Evolutionary conservation across 2,797 vertebrate genomes (phyloP), one percentile per base, ranked within the genome.

Genomic region (Siniperca scherzeri): DNA sequence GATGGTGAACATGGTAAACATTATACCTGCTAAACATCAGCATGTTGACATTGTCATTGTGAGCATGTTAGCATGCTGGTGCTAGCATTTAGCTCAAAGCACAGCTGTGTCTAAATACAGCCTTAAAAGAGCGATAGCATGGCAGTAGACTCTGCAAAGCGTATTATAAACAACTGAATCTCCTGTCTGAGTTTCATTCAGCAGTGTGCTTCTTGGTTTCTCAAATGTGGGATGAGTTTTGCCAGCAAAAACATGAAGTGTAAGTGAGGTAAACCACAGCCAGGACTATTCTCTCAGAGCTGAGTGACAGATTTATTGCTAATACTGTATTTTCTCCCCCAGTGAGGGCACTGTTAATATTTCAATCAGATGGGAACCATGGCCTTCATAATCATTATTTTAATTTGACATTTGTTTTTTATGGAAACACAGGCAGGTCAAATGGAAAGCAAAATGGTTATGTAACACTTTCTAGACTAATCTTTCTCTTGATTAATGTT

Each of bases 371-470:
- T 42, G 38, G 21, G 13, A 57, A 27, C 30, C 11, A 16, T 14
- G 13, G 22, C 38, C 38, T 57, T 50, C 4, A 59, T 61, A 14
- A 50, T 52, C 19, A 16, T 61, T 55, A 36, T 80, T 73, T 75
- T 21, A 77, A 67, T 73, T 76, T 70, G 17, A 53, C 52, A 56
- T 89, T 71, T 55, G 7, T 69, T 52, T 69, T 70, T 70, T 22
- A 33, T 72, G 17, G n/a, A 73, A n/a, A 74, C 38, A 68, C 33
- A 56, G 13, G 42, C 21, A 13, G 16, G n/a, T 42, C 33, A 40
- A 40, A 65, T 67, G 21, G 22, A 73, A 65, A 77, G 3, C 10
- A 14, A 60, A 69, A 46, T 50, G n/a, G 25, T 77, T 77, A 25
- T 48, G 42, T 57, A 62, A 74, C 52, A 50, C 60, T 61, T 77